These are phyloP conservation scores for Enteromius unitaeniatus DNA, from an alignment of 2,797 vertebrate genomes.

Conservation along the genomic window DNA sequence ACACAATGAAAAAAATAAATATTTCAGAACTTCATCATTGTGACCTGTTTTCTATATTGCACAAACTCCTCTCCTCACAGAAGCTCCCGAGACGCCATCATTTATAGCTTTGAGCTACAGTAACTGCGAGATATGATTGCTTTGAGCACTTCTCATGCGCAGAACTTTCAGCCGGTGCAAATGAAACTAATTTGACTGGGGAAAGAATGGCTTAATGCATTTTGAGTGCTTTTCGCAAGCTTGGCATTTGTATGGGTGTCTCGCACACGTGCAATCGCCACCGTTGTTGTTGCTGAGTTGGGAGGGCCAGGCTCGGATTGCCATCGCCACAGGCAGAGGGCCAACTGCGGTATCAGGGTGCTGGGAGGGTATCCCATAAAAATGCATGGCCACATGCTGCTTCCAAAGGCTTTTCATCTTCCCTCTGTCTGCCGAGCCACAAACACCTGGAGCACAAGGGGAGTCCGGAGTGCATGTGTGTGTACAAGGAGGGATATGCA, in stretches of 20 bases:
- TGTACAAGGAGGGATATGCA: constrained; percentile 53
- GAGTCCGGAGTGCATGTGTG: constrained; percentile 46
- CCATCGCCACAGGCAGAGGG: constrained; percentile 62
- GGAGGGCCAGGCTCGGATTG: constrained; percentile 49
- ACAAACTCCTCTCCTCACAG: neutral
- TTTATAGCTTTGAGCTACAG: constrained; percentile 49
- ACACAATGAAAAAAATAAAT: constrained; percentile 56
- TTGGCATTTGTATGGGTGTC: constrained; percentile 25
- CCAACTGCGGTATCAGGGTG: constrained; percentile 60
- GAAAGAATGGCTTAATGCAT: constrained; percentile 24
- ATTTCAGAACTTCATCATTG: constrained; percentile 41
- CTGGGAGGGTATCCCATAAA: constrained; percentile 64
- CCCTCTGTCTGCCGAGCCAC: constrained; percentile 69
- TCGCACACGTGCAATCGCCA: neutral
- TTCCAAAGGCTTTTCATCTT: constrained; percentile 74
- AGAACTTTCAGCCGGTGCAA: constrained; percentile 59
- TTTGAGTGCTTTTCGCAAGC: constrained; percentile 32
- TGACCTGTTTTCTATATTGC: constrained; percentile 65
- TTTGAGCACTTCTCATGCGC: constrained; percentile 63
- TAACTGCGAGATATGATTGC: constrained; percentile 67
- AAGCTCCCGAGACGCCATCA: neutral
- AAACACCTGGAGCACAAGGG: constrained; percentile 68
- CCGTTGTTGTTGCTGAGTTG: constrained; percentile 14
- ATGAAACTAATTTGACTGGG: constrained; percentile 63
- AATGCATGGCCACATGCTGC: constrained; percentile 76